Percentiles rank a stretch among this genome's conserved stretches.
phyloP scores from a whole-genome alignment of 2,113 vertebrate species.

The Damaliscus lunatus region DNA sequence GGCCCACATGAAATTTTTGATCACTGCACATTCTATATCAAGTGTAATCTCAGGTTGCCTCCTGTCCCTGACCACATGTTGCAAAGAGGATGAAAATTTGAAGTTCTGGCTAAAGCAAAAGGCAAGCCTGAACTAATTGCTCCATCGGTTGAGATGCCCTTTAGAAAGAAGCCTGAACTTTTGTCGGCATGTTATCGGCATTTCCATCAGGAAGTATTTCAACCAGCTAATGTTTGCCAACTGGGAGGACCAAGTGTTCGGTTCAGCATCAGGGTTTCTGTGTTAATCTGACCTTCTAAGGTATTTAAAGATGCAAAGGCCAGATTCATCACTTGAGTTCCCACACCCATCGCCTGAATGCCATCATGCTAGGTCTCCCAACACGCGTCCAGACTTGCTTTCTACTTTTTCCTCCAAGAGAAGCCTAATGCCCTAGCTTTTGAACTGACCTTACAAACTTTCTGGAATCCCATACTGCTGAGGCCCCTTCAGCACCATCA shows the following conservation, averaged over 20 bases:
- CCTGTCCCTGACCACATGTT: neutral
- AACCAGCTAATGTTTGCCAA: conserved; percentile 72
- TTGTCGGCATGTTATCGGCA: conserved; percentile 46
- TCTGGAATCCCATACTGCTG: neutral
- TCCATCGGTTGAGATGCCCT: conserved; percentile 54
- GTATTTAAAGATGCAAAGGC: conserved; percentile 73
- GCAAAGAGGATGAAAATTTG: neutral
- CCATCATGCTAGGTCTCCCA: neutral
- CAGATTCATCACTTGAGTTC: conserved; percentile 53
- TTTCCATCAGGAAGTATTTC: conserved; percentile 71
- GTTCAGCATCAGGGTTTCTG: conserved; percentile 38
- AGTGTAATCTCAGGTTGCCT: neutral
- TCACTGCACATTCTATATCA: neutral
- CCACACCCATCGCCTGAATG: conserved; percentile 22
- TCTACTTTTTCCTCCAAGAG: neutral
- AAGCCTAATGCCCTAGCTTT: neutral
- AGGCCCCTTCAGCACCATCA: neutral
- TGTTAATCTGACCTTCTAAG: conserved; percentile 70
- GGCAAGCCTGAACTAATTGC: conserved; percentile 67
- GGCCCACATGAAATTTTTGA: neutral
- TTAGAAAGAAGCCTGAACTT: conserved; percentile 69
- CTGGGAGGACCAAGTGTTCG: conserved; percentile 40
- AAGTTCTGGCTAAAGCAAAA: conserved; percentile 23
- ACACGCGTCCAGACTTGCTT: neutral
- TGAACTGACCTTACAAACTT: neutral